phyloP scores from a whole-genome alignment of 2,888 invertebrate genomes.

The Andrena minutula region DNA sequence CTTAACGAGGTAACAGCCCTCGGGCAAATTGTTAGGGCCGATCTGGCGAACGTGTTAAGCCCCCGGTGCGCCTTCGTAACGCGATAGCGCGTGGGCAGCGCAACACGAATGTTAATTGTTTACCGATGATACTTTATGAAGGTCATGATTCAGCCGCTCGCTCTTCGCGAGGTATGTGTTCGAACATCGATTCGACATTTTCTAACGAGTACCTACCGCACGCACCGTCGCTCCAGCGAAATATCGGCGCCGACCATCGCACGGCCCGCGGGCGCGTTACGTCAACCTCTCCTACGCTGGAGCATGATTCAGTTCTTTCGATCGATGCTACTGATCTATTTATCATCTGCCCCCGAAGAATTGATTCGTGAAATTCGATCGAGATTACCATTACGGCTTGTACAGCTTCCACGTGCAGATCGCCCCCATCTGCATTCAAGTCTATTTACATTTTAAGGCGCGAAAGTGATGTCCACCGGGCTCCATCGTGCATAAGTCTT shows the following conservation, averaged over 20 bases:
- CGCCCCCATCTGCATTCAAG: background rate
- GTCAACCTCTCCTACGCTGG: slow-evolving; percentile 53
- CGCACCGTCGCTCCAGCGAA: slow-evolving; percentile 31
- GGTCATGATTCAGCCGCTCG: slow-evolving; percentile 71
- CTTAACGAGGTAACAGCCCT: slow-evolving; percentile 82
- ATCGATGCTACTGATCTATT: slow-evolving; percentile 47
- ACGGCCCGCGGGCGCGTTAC: slow-evolving; percentile 50
- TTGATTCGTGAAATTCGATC: slow-evolving; percentile 39
- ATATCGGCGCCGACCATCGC: slow-evolving; percentile 49
- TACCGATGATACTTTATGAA: slow-evolving; percentile 82
- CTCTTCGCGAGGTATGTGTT: slow-evolving; percentile 35
- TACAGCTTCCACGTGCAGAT: slow-evolving; percentile 1
- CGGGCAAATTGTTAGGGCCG: slow-evolving; percentile 78
- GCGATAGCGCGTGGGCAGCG: slow-evolving; percentile 74
- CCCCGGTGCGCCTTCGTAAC: slow-evolving; percentile 54
- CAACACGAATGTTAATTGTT: slow-evolving; percentile 81
- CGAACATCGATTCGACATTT: slow-evolving; percentile 73
- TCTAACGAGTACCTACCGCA: slow-evolving; percentile 75
- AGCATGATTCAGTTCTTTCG: slow-evolving; percentile 14
- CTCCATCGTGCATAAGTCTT: too few species aligned
- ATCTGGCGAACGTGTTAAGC: slow-evolving; percentile 63
- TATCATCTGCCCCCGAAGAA: slow-evolving; percentile 12
- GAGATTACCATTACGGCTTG: slow-evolving; percentile 19
- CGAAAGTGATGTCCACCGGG: background rate
- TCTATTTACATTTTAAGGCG: slow-evolving; percentile 2